Evolutionary conservation across 2,888 invertebrate species (phyloP).

Genomic region (Drosophila mayaguana): DNA sequence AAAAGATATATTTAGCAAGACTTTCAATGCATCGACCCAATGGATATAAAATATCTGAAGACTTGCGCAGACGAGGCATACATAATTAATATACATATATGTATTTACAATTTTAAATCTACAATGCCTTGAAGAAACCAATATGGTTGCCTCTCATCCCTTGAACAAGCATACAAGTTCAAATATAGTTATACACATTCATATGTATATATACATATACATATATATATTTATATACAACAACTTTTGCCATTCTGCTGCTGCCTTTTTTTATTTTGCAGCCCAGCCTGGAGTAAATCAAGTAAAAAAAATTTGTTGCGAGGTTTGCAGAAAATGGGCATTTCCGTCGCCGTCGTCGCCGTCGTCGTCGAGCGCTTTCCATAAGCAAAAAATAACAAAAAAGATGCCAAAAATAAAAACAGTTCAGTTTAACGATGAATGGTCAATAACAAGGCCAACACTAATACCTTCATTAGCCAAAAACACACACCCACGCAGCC

Average conservation of each 20-base stretch:
- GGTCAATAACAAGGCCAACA: conserved; percentile 56
- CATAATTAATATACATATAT: too few relatives aligned
- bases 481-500: conserved; percentile 2
- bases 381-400: conserved; percentile 15
- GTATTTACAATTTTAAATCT: too few relatives aligned
- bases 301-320: conserved; percentile 43
- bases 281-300: conserved; percentile 33
- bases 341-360: conserved; percentile 60
- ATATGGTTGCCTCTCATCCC: background rate
- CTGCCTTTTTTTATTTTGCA: conserved; percentile 14
- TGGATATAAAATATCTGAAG: too few relatives aligned
- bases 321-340: conserved; percentile 63
- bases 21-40: too few relatives aligned
- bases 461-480: conserved; percentile 72
- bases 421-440: conserved; percentile 35
- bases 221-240: background rate
- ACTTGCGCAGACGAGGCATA: too few relatives aligned
- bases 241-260: conserved; percentile 15
- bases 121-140: too few relatives aligned
- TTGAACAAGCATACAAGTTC: background rate
- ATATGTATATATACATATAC: background rate
- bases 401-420: conserved; percentile 14
- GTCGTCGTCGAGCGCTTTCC: conserved; percentile 23
- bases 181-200: background rate
- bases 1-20: too few relatives aligned